A percentile compares a stretch with the other conserved stretches of the same genome.
Evolutionary conservation across 2,113 vertebrate species (phyloP).

Genomic region (Bostrychus sinensis): DNA sequence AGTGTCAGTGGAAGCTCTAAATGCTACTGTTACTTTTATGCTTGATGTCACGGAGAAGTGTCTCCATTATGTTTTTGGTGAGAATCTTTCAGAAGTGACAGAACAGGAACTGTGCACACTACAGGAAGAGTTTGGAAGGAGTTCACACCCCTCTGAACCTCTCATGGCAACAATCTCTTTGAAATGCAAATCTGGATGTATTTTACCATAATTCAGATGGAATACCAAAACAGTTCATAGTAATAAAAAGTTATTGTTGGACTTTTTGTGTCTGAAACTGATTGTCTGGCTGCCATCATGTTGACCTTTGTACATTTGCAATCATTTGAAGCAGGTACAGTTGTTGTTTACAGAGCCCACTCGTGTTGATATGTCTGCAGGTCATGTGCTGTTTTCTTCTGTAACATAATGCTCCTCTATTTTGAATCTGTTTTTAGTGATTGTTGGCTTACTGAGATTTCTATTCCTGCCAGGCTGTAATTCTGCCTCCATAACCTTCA

Average conservation of each 20-base stretch:
- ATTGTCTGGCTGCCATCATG: slow-evolving; percentile 2
- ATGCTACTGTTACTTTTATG: no score
- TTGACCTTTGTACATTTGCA: slow-evolving; percentile 35
- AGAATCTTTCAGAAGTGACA: no score
- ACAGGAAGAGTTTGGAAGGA: slow-evolving; percentile 40
- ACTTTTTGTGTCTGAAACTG: neutral
- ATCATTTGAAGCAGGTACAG: slow-evolving; percentile 14
- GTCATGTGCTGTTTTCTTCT: slow-evolving; percentile 60
- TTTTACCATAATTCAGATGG: no score
- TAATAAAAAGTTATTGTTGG: neutral
- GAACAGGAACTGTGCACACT: slow-evolving; percentile 44
- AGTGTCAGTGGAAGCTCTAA: slow-evolving; percentile 1
- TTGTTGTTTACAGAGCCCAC: slow-evolving; percentile 28
- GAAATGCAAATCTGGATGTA: neutral
- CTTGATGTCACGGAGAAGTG: no score
- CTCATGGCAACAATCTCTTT: neutral
- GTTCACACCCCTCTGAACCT: neutral
- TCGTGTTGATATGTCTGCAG: slow-evolving; percentile 28
- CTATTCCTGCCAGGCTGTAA: slow-evolving; percentile 48
- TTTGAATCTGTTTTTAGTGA: slow-evolving; percentile 63
- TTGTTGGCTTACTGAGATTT: slow-evolving; percentile 41
- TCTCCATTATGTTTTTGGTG: slow-evolving; percentile 21
- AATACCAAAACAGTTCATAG: no score
- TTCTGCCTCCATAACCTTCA: slow-evolving; percentile 22
- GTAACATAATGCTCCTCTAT: slow-evolving; percentile 74